Conservation (phyloP, 2,797 vertebrate genomes). For the Calcarius lapponicus region DNA sequence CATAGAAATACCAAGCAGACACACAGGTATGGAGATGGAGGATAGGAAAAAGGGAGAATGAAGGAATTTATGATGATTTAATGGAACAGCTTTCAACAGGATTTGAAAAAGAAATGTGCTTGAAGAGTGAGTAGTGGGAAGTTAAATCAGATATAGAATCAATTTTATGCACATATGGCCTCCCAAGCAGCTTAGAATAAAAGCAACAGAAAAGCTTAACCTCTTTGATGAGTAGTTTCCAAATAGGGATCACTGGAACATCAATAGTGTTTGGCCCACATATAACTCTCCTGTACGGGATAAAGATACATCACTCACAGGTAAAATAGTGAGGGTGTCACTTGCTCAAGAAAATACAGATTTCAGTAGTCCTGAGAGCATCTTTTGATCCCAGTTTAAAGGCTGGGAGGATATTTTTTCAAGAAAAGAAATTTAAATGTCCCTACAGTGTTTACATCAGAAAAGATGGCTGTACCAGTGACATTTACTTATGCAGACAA, state of each 20-base stretch:
- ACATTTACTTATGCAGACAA: neutral
- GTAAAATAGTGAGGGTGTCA: neutral
- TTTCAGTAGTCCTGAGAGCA: neutral
- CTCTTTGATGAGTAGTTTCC: conserved; percentile 84
- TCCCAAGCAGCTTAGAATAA: neutral
- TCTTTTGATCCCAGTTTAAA: neutral
- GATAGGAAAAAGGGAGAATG: neutral
- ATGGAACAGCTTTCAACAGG: neutral
- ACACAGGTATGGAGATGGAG: neutral
- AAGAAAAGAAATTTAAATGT: neutral
- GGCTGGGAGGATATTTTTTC: neutral
- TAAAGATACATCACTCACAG: conserved; percentile 14
- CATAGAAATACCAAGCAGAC: neutral
- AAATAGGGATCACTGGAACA: conserved; percentile 78
- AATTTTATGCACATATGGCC: neutral
- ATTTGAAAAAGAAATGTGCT: neutral
- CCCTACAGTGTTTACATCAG: neutral
- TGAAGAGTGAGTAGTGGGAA: neutral
- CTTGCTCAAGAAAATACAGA: neutral
- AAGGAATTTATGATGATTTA: neutral
- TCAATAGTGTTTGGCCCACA: conserved; percentile 80
- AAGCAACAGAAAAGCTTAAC: conserved; percentile 51
- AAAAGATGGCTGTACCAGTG: neutral
- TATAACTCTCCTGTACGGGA: conserved; percentile 71
- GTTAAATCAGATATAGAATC: neutral